Evolutionary conservation across 2,888 invertebrate genomes (phyloP).

Genomic region (Monopis laevigella): DNA sequence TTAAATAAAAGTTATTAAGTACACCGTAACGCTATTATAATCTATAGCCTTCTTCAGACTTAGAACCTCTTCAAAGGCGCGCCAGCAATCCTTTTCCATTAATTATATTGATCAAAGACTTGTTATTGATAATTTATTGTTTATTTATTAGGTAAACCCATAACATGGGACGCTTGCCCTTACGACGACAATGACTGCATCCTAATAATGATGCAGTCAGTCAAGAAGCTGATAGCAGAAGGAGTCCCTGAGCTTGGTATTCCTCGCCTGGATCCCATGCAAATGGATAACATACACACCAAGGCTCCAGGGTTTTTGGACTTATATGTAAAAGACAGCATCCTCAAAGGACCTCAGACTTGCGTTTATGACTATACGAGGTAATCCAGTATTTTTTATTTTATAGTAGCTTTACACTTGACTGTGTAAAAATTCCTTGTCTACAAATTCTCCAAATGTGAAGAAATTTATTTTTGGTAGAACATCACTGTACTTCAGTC

Average conservation of each 20-base stretch:
- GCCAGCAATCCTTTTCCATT: no score
- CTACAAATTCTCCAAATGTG: no score
- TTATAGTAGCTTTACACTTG: no score
- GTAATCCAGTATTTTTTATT: no score
- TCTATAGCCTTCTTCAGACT: no score
- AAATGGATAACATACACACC: slow-evolving; percentile 16
- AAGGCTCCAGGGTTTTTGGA: neutral
- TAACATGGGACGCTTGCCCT: neutral
- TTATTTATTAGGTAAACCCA: slow-evolving; percentile 4
- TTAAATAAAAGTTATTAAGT: no score
- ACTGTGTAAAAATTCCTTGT: no score
- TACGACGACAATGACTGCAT: neutral
- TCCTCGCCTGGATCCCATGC: slow-evolving; percentile 20
- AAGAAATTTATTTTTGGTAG: no score
- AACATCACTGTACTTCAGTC: no score
- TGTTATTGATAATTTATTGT: neutral
- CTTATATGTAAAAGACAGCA: slow-evolving; percentile 1
- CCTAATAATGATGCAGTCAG: slow-evolving; percentile 4
- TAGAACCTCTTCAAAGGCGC: no score
- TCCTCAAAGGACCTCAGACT: slow-evolving; percentile 1
- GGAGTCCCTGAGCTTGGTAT: slow-evolving; percentile 20
- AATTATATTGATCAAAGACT: no score
- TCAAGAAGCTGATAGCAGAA: slow-evolving; percentile 11
- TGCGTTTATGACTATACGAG: slow-evolving; percentile 6
- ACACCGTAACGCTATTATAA: no score